Base-by-base conservation (phyloP, 2,113 vertebrate genomes). In the Mellivora capensis region DNA sequence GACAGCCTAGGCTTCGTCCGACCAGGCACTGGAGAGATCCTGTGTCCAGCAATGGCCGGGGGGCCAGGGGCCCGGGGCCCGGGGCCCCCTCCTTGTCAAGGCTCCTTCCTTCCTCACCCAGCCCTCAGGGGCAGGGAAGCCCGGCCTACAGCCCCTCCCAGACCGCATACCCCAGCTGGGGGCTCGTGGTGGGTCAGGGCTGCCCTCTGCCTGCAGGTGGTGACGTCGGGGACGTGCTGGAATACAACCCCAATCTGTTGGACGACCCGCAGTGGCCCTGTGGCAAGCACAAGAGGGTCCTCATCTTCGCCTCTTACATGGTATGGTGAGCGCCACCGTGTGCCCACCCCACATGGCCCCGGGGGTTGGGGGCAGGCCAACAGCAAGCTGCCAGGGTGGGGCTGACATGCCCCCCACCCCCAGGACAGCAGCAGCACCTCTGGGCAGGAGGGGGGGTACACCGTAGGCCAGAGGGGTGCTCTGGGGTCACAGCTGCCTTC, bases 241-340 rank as follows among this genome's bases (percentile, higher is more conserved):
- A 99, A 67, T 99, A 99, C 67, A 99, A 99, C 98, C 99, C 99
- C 9, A 98, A 99, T 98, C 98, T 99, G 91, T 99, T 99, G 96
- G 99, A 99, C 47, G 99, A 99, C 98, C 99, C 99, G 11, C 99
- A 99, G 96, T 99, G 99, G 99, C 99, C 99, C 39, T 99, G 99
- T 95, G 99, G 99, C 96, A 99, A 99, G 98, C 99, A 99, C 97
- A 99, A 99, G 97, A 98, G 99, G 17, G 99, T 99, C 67, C 99
- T 99, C 97, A 99, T 99, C 98, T 99, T 99, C 57, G 99, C 99
- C 18, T 99, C 99, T 4, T 99, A 99, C 98, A 99, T 99, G 99
- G 98, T 98, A 99, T 99, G 99, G 90, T 88, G 44, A 12, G 0
- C 12, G 0, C n/a, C 44, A 8, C 12, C 5, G 3, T 9, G 3